Conservation (phyloP, 1,140 invertebrate species). For the Diuraphis noxia region DNA sequence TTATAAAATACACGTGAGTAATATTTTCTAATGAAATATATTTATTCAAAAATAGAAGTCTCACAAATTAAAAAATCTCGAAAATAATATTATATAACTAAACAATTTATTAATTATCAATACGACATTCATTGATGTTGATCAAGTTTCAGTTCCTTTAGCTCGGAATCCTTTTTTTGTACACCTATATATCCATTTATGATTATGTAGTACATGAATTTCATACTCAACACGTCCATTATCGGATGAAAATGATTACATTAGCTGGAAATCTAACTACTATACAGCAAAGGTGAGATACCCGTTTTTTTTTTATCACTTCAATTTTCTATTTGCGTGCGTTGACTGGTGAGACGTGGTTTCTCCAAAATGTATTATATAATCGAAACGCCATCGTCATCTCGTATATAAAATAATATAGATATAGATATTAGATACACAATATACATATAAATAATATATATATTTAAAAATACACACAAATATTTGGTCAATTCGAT, state of each 20-base stretch:
- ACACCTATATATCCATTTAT: neutral
- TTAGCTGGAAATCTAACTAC: neutral
- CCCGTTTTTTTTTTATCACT: neutral
- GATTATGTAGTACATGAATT: neutral
- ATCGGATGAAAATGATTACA: neutral
- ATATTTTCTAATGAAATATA: neutral
- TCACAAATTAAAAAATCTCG: too few species aligned
- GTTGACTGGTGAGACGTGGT: neutral
- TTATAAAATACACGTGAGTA: neutral
- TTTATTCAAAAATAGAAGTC: neutral
- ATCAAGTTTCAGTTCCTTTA: neutral
- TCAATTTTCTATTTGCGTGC: neutral
- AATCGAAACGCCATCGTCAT: neutral
- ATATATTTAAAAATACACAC: neutral
- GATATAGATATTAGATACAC: neutral
- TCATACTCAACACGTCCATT: neutral
- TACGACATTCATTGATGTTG: neutral
- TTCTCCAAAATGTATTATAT: neutral
- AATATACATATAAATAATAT: neutral
- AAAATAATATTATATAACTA: neutral
- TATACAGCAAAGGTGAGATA: neutral
- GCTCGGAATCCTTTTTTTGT: neutral
- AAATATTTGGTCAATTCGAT: neutral
- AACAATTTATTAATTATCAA: neutral
- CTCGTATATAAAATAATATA: neutral